A percentile compares a stretch with the other conserved stretches of the same genome.
Conservation (phyloP, 2,888 invertebrate genomes). For the Eupithecia inturbata region DNA sequence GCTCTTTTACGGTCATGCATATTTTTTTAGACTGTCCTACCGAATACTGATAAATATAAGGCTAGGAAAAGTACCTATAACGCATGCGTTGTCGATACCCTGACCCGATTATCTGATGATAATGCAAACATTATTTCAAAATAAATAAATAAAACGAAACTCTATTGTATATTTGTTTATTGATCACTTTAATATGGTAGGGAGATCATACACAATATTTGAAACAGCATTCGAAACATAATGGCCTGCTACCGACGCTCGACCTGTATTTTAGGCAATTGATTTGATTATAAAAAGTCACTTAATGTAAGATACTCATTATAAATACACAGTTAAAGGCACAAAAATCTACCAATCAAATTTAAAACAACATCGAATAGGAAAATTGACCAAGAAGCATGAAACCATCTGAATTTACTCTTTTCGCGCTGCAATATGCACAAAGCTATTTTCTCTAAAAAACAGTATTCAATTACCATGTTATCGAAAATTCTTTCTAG, state of each 20-base stretch:
- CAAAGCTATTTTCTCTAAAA: constrained; percentile 3
- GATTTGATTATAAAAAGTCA: too few species aligned
- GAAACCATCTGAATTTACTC: background rate
- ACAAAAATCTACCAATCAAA: too few species aligned
- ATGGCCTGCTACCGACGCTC: too few species aligned
- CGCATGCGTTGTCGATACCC: background rate
- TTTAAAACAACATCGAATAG: too few species aligned
- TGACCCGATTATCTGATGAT: background rate
- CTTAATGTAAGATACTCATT: too few species aligned
- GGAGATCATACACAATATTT: too few species aligned
- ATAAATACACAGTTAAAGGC: too few species aligned
- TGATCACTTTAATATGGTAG: background rate
- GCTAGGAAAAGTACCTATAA: background rate
- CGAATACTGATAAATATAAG: background rate
- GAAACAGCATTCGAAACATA: too few species aligned
- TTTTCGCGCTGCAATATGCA: background rate
- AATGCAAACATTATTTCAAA: background rate
- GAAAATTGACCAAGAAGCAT: too few species aligned
- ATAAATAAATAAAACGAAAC: background rate
- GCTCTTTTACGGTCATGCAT: too few species aligned
- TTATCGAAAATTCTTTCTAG: constrained; percentile 8
- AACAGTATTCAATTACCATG: constrained; percentile 9
- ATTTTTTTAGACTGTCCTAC: too few species aligned
- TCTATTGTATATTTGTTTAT: background rate
- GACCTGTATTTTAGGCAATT: too few species aligned